phyloP scores from a whole-genome alignment of 92 coral and sea anemone genomes.

The Phenganax stokvisi region DNA sequence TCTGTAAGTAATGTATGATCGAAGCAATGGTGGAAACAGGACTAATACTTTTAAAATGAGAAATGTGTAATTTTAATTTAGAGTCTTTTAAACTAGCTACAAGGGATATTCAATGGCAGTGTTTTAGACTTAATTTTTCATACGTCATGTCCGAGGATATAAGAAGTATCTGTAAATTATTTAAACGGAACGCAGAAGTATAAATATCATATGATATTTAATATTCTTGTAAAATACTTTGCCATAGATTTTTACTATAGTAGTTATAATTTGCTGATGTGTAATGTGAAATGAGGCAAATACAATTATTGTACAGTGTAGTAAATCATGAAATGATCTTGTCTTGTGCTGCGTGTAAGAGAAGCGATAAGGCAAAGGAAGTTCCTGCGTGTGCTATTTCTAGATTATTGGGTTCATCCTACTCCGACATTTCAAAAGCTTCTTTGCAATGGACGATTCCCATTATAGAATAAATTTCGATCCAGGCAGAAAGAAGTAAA shows the following conservation, averaged over 20 bases:
- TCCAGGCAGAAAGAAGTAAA: too few species aligned
- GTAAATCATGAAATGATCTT: background rate
- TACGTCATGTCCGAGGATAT: slow-evolving; percentile 18
- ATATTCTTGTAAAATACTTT: slow-evolving; percentile 41
- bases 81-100: slow-evolving; percentile 30
- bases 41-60: slow-evolving; percentile 33
- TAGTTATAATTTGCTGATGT: slow-evolving; percentile 28
- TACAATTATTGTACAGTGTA: slow-evolving; percentile 40
- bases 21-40: slow-evolving; percentile 16
- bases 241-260: slow-evolving; percentile 37
- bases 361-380: too few species aligned
- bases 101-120: slow-evolving; percentile 21
- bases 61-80: slow-evolving; percentile 38
- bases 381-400: too few species aligned
- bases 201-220: slow-evolving; percentile 43
- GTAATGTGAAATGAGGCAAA: slow-evolving; percentile 30
- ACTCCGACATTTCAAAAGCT: too few species aligned
- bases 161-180: slow-evolving; percentile 33
- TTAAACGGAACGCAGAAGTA: slow-evolving; percentile 35
- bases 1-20: background rate
- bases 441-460: too few species aligned
- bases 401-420: too few species aligned
- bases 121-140: slow-evolving; percentile 32
- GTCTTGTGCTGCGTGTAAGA: background rate
- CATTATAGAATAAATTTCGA: too few species aligned